phyloP scores from a whole-genome alignment of 2,888 invertebrate genomes.

The Drosophila trichaetosa region DNA sequence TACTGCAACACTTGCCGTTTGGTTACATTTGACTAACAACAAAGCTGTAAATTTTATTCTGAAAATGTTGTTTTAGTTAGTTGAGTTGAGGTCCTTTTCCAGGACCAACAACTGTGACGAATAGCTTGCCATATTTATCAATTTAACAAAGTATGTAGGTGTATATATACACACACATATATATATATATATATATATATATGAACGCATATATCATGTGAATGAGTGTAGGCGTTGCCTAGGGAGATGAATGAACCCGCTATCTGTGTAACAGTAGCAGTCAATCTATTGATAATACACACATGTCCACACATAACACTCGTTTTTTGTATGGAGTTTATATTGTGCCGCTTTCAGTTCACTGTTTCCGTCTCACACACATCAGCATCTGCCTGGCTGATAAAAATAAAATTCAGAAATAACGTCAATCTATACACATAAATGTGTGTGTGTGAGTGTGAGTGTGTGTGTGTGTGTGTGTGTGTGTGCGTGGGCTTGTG shows the following conservation, averaged over 20 bases:
- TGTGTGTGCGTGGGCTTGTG: neutral
- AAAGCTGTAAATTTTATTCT: constrained; percentile 38
- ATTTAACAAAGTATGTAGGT: neutral
- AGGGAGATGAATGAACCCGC: constrained; percentile 29
- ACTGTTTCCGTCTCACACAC: neutral
- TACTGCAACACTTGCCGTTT: constrained; percentile 10
- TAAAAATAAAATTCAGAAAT: constrained; percentile 35
- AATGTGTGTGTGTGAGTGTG: neutral
- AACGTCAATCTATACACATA: neutral
- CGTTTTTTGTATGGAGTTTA: constrained; percentile 7
- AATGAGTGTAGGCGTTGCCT: constrained; percentile 26
- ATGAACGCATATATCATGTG: neutral
- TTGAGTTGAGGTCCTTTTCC: constrained; percentile 17
- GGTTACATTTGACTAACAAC: constrained; percentile 18
- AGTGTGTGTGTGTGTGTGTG: neutral
- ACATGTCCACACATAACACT: neutral
- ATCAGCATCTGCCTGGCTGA: constrained; percentile 8
- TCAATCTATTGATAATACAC: constrained; percentile 33
- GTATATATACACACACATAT: too few species aligned
- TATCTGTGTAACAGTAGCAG: neutral
- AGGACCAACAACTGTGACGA: constrained; percentile 24
- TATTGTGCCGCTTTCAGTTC: constrained; percentile 1
- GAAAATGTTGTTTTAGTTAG: constrained; percentile 22
- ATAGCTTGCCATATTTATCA: constrained; percentile 30
- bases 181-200: neutral